Evolutionary conservation across 2,888 invertebrate species (phyloP).

Genomic region (Mycalesis mineus): DNA sequence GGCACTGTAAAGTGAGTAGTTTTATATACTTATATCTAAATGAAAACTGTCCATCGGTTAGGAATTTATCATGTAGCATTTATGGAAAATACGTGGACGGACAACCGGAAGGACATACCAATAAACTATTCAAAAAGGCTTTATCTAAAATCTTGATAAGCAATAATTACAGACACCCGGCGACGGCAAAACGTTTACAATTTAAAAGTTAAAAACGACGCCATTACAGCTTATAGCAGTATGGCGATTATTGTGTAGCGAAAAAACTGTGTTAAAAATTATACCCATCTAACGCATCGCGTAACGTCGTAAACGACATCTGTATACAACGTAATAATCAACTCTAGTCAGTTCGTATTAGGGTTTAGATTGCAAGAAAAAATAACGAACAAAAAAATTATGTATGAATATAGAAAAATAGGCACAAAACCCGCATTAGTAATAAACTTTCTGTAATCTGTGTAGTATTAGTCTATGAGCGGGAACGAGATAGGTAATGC

Average conservation of each 20-base stretch:
- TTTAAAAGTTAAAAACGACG: slow-evolving; percentile 56
- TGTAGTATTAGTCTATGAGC: slow-evolving; percentile 54
- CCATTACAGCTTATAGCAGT: slow-evolving; percentile 56
- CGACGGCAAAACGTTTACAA: slow-evolving; percentile 57
- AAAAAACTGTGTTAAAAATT: slow-evolving; percentile 65
- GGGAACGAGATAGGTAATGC: slow-evolving; percentile 44
- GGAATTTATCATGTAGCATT: slow-evolving; percentile 7
- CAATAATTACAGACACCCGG: slow-evolving; percentile 64
- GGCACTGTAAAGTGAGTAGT: no score
- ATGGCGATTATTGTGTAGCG: slow-evolving; percentile 60
- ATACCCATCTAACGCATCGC: slow-evolving; percentile 34
- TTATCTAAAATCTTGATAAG: slow-evolving; percentile 73
- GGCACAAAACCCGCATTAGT: slow-evolving; percentile 68
- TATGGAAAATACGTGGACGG: slow-evolving; percentile 25
- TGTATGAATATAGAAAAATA: slow-evolving; percentile 52
- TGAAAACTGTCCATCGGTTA: not conserved
- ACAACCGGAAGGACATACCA: slow-evolving; percentile 57
- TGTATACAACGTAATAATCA: not conserved
- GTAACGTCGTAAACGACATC: slow-evolving; percentile 34
- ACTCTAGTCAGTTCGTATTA: slow-evolving; percentile 13
- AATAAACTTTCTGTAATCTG: slow-evolving; percentile 64
- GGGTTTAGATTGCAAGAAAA: slow-evolving; percentile 30
- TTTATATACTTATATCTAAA: no score
- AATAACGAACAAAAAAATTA: slow-evolving; percentile 43
- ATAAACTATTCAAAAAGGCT: slow-evolving; percentile 55